These are phyloP conservation scores for Centropus bengalensis DNA, from an alignment of 2,113 vertebrate species.

Conservation along the genomic window DNA sequence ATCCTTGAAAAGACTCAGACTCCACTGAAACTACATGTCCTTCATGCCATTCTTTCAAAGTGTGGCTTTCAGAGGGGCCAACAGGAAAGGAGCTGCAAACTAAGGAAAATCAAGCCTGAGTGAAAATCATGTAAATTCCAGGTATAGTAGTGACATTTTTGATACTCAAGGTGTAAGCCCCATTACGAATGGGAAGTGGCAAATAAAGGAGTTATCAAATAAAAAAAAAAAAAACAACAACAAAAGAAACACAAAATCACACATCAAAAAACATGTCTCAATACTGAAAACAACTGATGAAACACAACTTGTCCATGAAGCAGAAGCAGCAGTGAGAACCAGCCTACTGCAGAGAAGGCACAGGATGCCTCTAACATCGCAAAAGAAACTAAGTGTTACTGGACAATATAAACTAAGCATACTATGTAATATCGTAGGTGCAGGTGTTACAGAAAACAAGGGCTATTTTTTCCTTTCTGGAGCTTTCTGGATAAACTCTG, in stretches of 20 bases:
- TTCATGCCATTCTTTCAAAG: background rate
- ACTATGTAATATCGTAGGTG: background rate
- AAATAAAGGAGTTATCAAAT: background rate
- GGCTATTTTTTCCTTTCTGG: background rate
- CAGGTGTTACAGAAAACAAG: rapidly evolving
- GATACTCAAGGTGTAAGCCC: background rate
- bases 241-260: too few species aligned
- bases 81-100: background rate
- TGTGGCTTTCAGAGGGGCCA: background rate
- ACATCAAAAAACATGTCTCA: background rate
- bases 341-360: background rate
- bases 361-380: background rate
- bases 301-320: background rate
- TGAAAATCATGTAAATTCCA: background rate
- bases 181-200: background rate
- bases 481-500: background rate
- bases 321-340: background rate
- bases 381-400: background rate
- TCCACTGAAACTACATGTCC: background rate
- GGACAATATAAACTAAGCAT: background rate
- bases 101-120: background rate
- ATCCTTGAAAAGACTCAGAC: background rate
- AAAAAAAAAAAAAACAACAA: too few species aligned
- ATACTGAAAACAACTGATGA: background rate
- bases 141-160: background rate